Evolutionary conservation across 1,140 invertebrate genomes (phyloP).

Genomic region (Chrysopa pallens): DNA sequence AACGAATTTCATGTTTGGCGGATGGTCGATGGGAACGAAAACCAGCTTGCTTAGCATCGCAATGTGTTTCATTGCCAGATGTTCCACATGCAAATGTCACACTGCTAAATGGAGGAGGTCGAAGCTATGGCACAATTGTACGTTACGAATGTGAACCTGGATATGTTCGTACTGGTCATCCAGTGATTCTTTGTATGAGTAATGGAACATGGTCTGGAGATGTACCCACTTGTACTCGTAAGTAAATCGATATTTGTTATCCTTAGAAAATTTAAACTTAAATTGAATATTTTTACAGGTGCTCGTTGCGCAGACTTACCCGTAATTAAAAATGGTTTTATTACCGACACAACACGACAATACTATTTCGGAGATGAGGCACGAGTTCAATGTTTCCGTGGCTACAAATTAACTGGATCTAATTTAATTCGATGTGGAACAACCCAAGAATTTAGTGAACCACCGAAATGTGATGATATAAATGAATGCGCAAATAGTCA

Average conservation of each 20-base stretch:
- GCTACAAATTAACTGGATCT: slow-evolving; percentile 69
- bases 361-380: slow-evolving; percentile 85
- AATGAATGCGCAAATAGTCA: slow-evolving; percentile 82
- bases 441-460: slow-evolving; percentile 65
- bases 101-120: slow-evolving; percentile 79
- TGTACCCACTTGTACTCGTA: slow-evolving; percentile 73
- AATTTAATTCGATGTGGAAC: slow-evolving; percentile 77
- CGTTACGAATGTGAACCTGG: slow-evolving; percentile 88
- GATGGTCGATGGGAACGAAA: slow-evolving; percentile 83
- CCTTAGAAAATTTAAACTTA: not conserved
- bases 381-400: slow-evolving; percentile 78
- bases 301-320: slow-evolving; percentile 68
- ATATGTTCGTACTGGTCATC: slow-evolving; percentile 71
- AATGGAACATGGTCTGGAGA: slow-evolving; percentile 92
- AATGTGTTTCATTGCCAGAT: slow-evolving; percentile 77
- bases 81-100: slow-evolving; percentile 75
- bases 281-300: slow-evolving; percentile 23
- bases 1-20: slow-evolving; percentile 74
- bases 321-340: slow-evolving; percentile 66
- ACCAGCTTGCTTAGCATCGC: slow-evolving; percentile 78
- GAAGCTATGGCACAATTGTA: slow-evolving; percentile 89
- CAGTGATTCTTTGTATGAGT: slow-evolving; percentile 85
- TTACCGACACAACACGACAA: slow-evolving; percentile 50
- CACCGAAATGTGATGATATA: slow-evolving; percentile 79
- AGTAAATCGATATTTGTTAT: slow-evolving; percentile 16